Evolutionary conservation across 2,888 invertebrate species (phyloP).

Genomic region (Lasioglossum oenotherae): DNA sequence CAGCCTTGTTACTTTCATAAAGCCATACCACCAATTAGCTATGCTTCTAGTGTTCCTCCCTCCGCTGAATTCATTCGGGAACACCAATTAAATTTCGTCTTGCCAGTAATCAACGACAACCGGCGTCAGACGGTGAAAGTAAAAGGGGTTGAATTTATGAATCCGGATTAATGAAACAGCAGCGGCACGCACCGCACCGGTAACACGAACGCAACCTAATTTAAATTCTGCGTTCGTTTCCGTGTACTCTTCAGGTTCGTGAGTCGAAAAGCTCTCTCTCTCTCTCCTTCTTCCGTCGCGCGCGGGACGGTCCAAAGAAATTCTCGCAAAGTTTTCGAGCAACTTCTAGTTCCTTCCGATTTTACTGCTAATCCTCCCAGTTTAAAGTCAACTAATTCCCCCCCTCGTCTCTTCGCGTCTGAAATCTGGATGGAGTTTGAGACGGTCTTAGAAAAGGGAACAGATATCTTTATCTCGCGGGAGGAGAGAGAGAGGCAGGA

Average conservation of each 20-base stretch:
- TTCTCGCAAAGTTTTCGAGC: not conserved
- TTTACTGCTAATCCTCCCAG: constrained; percentile 4
- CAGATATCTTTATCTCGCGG: not conserved
- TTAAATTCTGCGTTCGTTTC: constrained; percentile 7
- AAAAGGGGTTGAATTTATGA: not conserved
- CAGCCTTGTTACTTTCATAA: not conserved
- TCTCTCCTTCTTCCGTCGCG: not conserved
- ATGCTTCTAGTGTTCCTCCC: not conserved
- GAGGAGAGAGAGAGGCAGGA: not conserved
- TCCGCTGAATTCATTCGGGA: not conserved
- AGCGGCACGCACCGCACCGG: not conserved
- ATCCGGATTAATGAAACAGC: constrained; percentile 4
- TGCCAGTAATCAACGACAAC: not conserved
- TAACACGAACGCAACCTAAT: not conserved
- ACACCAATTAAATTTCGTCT: not conserved
- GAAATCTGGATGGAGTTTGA: not conserved
- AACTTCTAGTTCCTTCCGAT: constrained; percentile 15
- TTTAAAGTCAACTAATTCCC: not conserved
- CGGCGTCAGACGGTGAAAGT: not conserved
- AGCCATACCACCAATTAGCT: not conserved
- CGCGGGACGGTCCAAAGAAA: not conserved
- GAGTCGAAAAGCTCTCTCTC: not conserved
- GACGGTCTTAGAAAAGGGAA: not conserved
- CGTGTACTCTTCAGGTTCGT: constrained; percentile 6
- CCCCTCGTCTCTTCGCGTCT: not conserved